These are phyloP conservation scores for Takifugu bimaculatus DNA, from an alignment of 2,113 vertebrate species.

Conservation along the genomic window DNA sequence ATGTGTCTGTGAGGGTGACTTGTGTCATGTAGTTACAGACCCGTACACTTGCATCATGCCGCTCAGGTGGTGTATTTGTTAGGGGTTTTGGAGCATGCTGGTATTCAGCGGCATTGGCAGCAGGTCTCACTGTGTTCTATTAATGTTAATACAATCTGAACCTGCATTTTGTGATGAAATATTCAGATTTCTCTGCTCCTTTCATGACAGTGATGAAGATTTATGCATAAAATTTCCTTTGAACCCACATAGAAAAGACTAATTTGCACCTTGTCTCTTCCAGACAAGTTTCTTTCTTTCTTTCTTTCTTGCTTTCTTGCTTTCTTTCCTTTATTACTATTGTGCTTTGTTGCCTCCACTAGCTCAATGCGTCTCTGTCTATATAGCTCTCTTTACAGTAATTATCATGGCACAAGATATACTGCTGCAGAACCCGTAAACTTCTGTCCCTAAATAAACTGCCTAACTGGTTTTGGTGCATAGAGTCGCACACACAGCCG, in stretches of 20 bases:
- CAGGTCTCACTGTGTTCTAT: neutral
- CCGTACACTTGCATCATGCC: no score
- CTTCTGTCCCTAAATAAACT: constrained; percentile 52
- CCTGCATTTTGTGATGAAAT: constrained; percentile 34
- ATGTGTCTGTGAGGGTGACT: no score
- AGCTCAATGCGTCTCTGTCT: constrained; percentile 15
- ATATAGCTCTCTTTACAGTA: constrained; percentile 32
- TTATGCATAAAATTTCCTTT: constrained; percentile 47
- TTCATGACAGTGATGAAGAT: constrained; percentile 36
- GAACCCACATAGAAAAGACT: constrained; percentile 56
- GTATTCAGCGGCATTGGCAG: neutral
- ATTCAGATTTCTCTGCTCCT: constrained; percentile 37
- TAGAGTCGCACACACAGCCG: constrained; percentile 2
- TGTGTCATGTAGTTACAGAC: no score
- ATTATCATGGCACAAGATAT: constrained; percentile 51
- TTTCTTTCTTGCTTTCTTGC: constrained; percentile 24
- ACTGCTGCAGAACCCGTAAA: constrained; percentile 43
- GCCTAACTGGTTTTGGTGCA: constrained; percentile 29
- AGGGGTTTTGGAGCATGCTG: neutral
- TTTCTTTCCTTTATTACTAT: constrained; percentile 36
- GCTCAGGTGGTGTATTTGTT: neutral
- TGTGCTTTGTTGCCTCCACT: constrained; percentile 24
- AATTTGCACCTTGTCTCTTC: constrained; percentile 61
- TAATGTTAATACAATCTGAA: constrained; percentile 25
- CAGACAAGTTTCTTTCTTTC: constrained; percentile 30